These are phyloP conservation scores for Cheilosia grossa DNA, from an alignment of 2,888 invertebrate species.

Conservation along the genomic window DNA sequence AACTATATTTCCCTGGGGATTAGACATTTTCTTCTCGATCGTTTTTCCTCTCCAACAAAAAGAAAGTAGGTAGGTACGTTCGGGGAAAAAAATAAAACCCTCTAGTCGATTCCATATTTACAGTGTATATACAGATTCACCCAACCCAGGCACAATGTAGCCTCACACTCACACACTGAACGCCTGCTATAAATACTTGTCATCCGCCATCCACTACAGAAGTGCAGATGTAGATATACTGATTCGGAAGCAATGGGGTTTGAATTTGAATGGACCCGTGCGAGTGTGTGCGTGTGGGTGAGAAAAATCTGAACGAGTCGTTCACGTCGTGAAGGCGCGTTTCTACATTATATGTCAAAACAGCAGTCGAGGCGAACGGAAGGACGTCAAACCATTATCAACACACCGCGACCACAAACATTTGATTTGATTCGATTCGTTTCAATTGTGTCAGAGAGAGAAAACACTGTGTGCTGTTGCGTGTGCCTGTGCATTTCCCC, in stretches of 20 bases:
- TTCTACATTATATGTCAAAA: constrained; percentile 59
- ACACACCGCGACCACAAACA: constrained; percentile 27
- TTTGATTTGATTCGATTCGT: constrained; percentile 32
- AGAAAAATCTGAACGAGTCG: constrained; percentile 52
- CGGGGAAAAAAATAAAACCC: constrained; percentile 25
- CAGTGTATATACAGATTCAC: constrained; percentile 14
- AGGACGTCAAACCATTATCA: constrained; percentile 45
- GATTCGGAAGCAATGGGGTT: too few relatives aligned
- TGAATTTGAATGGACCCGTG: too few relatives aligned
- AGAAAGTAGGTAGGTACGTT: constrained; percentile 11
- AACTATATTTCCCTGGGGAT: background rate
- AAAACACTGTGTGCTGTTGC: constrained; percentile 38
- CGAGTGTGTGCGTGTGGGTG: background rate
- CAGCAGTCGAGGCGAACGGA: constrained; percentile 48
- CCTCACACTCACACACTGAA: constrained; percentile 23
- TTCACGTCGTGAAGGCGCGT: constrained; percentile 36
- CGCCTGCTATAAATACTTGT: constrained; percentile 54
- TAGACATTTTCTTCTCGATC: constrained; percentile 4
- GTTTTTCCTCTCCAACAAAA: constrained; percentile 11
- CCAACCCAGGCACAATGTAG: constrained; percentile 18
- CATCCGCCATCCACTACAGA: background rate
- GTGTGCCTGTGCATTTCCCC: constrained; percentile 48
- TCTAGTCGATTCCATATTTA: constrained; percentile 26
- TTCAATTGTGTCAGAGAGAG: constrained; percentile 46
- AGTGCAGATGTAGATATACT: too few relatives aligned